Conservation (phyloP, 2,797 vertebrate species). For the Tachyglossus aculeatus region DNA sequence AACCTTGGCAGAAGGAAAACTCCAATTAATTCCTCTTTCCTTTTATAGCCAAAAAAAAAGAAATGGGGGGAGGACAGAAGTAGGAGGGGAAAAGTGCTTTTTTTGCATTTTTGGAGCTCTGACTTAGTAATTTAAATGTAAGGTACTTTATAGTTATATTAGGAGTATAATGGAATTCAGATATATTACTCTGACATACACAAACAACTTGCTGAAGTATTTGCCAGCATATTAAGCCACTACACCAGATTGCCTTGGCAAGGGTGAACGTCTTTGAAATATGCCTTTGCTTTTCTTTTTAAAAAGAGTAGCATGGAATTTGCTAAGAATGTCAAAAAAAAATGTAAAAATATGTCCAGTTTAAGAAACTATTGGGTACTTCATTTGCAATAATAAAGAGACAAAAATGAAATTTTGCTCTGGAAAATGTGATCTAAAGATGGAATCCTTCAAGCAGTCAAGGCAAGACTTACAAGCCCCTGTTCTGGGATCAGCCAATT, state of each 20-base stretch:
- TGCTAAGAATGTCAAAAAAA: slow-evolving; percentile 54
- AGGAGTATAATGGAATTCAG: slow-evolving; percentile 68
- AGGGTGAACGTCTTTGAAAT: slow-evolving; percentile 62
- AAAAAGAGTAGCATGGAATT: slow-evolving; percentile 67
- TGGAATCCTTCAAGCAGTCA: slow-evolving; percentile 5
- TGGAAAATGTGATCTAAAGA: slow-evolving; percentile 28
- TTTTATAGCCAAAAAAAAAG: too few species aligned
- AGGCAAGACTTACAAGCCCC: slow-evolving; percentile 32
- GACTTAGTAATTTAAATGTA: slow-evolving; percentile 53
- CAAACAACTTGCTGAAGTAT: slow-evolving; percentile 70
- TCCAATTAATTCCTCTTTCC: too few species aligned
- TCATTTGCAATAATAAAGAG: slow-evolving; percentile 38
- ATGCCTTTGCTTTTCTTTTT: slow-evolving; percentile 70
- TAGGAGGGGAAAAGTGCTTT: slow-evolving; percentile 32
- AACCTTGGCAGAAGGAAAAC: too few species aligned
- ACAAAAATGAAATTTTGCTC: background rate
- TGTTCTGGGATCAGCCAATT: slow-evolving; percentile 12
- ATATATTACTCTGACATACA: slow-evolving; percentile 64
- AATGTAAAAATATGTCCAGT: slow-evolving; percentile 22
- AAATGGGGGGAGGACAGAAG: slow-evolving; percentile 51
- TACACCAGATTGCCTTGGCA: slow-evolving; percentile 74
- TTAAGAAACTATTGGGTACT: slow-evolving; percentile 28
- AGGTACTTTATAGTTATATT: slow-evolving; percentile 52
- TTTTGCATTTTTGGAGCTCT: background rate
- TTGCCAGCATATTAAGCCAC: slow-evolving; percentile 70